Evolutionary conservation across 2,113 vertebrate species (phyloP), one percentile per base, ranked within the genome.

Genomic region (Dascyllus trimaculatus): DNA sequence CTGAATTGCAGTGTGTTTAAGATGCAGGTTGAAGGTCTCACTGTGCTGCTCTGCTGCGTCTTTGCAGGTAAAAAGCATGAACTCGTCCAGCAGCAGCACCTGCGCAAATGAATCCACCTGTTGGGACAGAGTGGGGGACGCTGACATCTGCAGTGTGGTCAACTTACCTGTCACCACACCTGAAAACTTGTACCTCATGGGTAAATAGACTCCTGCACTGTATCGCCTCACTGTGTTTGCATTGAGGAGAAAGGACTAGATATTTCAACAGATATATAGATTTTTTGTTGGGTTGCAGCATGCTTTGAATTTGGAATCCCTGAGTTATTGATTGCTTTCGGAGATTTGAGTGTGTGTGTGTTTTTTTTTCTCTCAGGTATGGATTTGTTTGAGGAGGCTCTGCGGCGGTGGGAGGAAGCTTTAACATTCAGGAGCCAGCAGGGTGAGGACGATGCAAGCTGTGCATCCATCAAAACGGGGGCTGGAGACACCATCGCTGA

Each of bases 121-220:
- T 58, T 98, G 97, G 97, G 97, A 98, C 80, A 92, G 95, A 89
- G 86, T 26, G 1, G 87, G 86, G n/a, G 96, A 97, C 24, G 96
- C 93, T 22, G 97, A 97, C 19, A 71, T 96, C 35, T 92, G 87
- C 63, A 97, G 95, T 24, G 91, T 97, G 80, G 94, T 97, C 72
- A 96, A 95, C 90, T 91, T 97, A 85, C 97, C 97, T 0, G 95
- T 97, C 71, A 96, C 97, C 49, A 99, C 97, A 8, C 98, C 98
- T 38, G 97, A 99, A 88, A 99, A 98, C 76, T 93, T 99, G 2
- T 99, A 99, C 90, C 92, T 98, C 25, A 99, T 99, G 97, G 98
- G 98, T 99, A 93, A 90, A 93, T 7, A 56, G 1, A n/a, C 24
- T 35, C 1, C 7, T 35, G 32, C 9, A 14, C 11, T 15, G 1